Conservation (phyloP, 1,140 invertebrate genomes). For the Coptotermes formosanus region DNA sequence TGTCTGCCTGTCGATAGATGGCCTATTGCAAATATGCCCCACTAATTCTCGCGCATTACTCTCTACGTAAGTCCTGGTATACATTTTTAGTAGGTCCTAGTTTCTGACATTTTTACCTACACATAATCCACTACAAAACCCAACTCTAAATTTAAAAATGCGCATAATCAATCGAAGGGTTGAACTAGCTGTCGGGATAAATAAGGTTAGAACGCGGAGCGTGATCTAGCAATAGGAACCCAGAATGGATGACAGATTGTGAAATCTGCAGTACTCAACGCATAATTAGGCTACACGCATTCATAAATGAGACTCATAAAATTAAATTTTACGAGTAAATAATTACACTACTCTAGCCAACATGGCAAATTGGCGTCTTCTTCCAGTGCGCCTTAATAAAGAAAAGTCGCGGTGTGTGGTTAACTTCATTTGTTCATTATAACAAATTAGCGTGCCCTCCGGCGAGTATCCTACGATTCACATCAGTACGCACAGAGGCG, state of each 20-base stretch:
- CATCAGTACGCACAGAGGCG: not conserved
- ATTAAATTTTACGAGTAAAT: conserved; percentile 1
- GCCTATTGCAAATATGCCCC: too few relatives aligned
- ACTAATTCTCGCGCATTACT: too few relatives aligned
- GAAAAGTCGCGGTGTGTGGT: not conserved
- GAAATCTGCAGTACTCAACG: not conserved
- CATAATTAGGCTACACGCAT: not conserved
- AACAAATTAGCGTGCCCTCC: conserved; percentile 11
- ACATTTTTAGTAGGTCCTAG: too few relatives aligned
- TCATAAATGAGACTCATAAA: not conserved
- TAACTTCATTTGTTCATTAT: not conserved
- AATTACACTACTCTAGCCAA: not conserved
- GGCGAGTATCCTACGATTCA: not conserved
- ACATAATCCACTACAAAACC: too few relatives aligned
- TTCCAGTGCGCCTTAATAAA: not conserved
- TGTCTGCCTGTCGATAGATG: too few relatives aligned
- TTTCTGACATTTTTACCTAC: too few relatives aligned
- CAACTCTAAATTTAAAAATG: too few relatives aligned
- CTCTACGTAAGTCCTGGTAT: too few relatives aligned
- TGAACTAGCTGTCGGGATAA: too few relatives aligned
- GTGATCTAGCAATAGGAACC: too few relatives aligned
- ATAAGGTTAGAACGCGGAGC: too few relatives aligned
- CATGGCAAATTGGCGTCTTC: conserved; percentile 7
- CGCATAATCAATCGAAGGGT: too few relatives aligned
- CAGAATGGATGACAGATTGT: not conserved